Conservation (phyloP, 1,140 invertebrate species). For the Reticulitermes speratus region DNA sequence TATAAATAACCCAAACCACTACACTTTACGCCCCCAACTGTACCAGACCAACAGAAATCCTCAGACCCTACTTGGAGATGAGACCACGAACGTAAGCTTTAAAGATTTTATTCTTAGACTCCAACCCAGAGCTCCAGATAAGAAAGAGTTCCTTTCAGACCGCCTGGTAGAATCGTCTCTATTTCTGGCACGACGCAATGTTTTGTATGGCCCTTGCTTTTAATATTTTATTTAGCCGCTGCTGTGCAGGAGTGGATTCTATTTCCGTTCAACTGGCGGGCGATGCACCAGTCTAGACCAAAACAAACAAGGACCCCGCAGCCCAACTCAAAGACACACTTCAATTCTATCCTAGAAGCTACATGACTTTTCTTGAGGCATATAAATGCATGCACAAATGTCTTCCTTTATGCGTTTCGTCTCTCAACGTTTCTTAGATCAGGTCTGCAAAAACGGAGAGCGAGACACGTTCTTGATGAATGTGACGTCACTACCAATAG, state of each 20-base stretch:
- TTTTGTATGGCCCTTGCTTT: neutral
- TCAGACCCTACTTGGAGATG: neutral
- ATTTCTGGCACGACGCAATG: neutral
- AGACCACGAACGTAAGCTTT: neutral
- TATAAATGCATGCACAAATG: neutral
- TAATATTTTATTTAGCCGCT: neutral
- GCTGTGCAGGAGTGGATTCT: neutral
- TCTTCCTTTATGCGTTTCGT: no score
- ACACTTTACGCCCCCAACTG: neutral
- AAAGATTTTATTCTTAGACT: neutral
- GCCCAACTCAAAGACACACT: neutral
- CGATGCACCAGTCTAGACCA: neutral
- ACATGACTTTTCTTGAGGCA: neutral
- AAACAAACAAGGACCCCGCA: neutral
- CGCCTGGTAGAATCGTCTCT: neutral
- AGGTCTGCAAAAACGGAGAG: no score
- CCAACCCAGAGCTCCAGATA: neutral
- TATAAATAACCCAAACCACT: neutral
- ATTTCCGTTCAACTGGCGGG: neutral
- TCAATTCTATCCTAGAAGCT: neutral
- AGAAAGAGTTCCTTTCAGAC: neutral
- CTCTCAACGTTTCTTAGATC: no score
- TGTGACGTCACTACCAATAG: no score
- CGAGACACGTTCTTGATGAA: no score
- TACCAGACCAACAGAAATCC: neutral